Evolutionary conservation across 2,888 invertebrate genomes (phyloP).

Genomic region (Tholera decimalis): DNA sequence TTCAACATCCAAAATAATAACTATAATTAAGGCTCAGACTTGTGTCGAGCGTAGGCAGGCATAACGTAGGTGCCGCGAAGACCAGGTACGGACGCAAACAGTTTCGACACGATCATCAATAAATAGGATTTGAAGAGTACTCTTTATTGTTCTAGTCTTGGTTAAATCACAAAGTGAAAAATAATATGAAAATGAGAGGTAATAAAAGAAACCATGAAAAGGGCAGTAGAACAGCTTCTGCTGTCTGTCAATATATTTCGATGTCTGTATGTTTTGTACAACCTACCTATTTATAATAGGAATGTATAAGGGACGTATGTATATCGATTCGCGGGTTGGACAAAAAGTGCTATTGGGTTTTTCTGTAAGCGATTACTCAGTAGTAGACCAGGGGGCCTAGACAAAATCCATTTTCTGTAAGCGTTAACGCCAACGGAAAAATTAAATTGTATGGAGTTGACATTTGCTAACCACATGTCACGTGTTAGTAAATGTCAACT

Average conservation of each 20-base stretch:
- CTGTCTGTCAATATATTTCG: background rate
- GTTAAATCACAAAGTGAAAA: background rate
- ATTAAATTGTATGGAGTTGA: no score
- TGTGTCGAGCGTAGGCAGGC: constrained; percentile 8
- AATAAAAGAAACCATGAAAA: background rate
- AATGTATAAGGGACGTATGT: no score
- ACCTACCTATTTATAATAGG: no score
- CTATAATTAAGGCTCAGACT: background rate
- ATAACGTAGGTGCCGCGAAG: background rate
- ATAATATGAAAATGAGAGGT: background rate
- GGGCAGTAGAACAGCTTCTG: background rate
- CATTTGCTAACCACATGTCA: no score
- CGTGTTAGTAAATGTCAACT: no score
- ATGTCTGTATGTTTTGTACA: background rate
- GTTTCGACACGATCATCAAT: background rate
- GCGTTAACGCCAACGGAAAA: no score
- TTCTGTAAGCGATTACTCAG: no score
- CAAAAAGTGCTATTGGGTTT: no score
- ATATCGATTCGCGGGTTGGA: no score
- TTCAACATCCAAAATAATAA: background rate
- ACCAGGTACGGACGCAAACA: background rate
- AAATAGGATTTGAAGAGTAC: background rate
- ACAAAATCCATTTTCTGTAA: no score
- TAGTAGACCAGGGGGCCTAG: no score
- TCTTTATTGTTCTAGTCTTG: background rate